Evolutionary conservation across 2,888 invertebrate genomes (phyloP), one percentile per base, ranked within the genome.

Genomic region (Ommatoiulus sabulosus): DNA sequence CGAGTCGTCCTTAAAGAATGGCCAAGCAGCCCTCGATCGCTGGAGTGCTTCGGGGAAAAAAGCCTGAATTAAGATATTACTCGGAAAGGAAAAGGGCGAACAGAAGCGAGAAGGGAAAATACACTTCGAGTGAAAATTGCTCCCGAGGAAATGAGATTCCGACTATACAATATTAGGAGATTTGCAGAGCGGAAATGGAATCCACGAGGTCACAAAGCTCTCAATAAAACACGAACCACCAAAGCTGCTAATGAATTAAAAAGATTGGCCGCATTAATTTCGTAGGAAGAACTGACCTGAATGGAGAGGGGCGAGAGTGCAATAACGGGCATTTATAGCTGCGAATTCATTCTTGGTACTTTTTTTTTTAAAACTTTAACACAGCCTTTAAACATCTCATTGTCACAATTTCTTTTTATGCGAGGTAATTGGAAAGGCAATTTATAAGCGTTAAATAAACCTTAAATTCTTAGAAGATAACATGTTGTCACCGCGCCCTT

Each of bases 191-290:
- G 80, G 80, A 43, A 80, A 80, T 80, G 80, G 24, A 80, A 80
- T 80, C 80, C 80, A 80, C 10, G 80, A 80, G 80, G 80, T 80
- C 80, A 80, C 80, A 35, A 80, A 15, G 35, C 35, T 80, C 80
- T 4, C 80, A 15, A 80, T 80, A 80, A 80, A 80, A 80, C 72
- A 15, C 24, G 80, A 35, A 80, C 80, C 80, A 80, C 12, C 80
- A 80, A 24, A 80, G 35, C 35, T 35, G 80, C 80, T 80, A 80
- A 80, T 80, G 80, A 80, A 80, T 80, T 80, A 80, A 80, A 80
- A 80, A 80, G 80, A 80, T 35, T 80, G 80, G 43, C 8, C 35
- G 80, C 24, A 80, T 80, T 80, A 80, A 80, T 80, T 80, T 35
- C 72, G 12, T 35, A 52, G 35, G 7, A 15, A 17, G 57, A 15